Percentiles rank a stretch among this genome's conserved stretches.
Evolutionary conservation across 2,888 invertebrate genomes (phyloP).

Genomic region (Alentia gelatinosa): DNA sequence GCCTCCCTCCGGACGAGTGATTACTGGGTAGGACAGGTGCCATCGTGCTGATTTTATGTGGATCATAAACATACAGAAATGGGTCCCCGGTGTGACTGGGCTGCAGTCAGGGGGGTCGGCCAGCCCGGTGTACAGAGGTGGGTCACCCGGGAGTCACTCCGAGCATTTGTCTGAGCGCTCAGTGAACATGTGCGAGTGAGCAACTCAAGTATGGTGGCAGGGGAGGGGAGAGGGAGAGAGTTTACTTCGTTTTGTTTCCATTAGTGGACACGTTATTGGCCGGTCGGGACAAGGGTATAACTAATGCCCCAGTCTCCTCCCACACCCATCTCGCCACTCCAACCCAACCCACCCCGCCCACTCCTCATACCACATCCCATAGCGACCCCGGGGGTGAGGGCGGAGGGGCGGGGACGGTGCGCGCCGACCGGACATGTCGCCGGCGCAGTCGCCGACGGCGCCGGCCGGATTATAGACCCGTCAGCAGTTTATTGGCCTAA

Average conservation of each 20-base stretch:
- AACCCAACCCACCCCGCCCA: not conserved
- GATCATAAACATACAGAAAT: not conserved
- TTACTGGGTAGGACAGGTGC: slow-evolving; percentile 15
- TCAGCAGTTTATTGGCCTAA: slow-evolving; percentile 12
- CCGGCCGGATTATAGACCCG: not conserved
- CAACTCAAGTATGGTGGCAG: not conserved
- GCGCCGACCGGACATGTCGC: not conserved
- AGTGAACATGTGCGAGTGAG: not conserved
- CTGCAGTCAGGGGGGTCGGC: no score
- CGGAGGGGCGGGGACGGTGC: no score
- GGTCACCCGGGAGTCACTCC: not conserved
- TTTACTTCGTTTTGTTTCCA: slow-evolving; percentile 32
- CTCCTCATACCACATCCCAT: not conserved
- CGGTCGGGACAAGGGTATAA: not conserved
- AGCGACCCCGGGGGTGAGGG: no score
- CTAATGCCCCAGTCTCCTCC: not conserved
- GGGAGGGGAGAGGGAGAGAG: not conserved
- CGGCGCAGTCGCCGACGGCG: not conserved
- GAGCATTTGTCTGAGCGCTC: not conserved
- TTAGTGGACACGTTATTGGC: slow-evolving; percentile 24
- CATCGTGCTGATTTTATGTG: not conserved
- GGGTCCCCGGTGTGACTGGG: no score
- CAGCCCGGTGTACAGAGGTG: no score
- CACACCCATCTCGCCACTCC: not conserved
- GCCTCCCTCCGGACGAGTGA: not conserved